Base-by-base conservation (phyloP, 2,888 invertebrate genomes). In the Ophion ellenae region DNA sequence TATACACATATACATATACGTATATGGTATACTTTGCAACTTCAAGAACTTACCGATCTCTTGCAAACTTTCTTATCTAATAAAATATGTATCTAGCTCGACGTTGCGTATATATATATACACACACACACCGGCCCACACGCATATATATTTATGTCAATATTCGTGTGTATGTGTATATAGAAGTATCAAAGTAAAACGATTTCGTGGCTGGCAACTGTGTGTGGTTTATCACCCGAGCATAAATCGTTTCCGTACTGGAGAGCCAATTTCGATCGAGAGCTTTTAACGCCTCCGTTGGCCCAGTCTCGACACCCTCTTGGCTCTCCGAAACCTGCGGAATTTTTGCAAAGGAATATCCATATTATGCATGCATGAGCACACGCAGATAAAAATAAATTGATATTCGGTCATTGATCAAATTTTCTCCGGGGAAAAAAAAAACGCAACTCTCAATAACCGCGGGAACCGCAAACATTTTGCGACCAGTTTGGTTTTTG, bases 41-140 rank as follows among this genome's bases (percentile, higher is more conserved):
- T 32, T 70, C 64, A 74, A 81, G 71, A 64, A 32, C 61, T 70
- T 81, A 70, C 57, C 59, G 78, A 67, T 70, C 36, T 75, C 63
- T 75, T 59, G 20, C 64, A 45, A 59, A 36, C n/a, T 63, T 81
- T 84, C 80, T 84, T 87, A 86, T 87, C 79, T 28, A 76, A 81
- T 83, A 83, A 81, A 85, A 87, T 73, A 83, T 84, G 79, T 76
- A 82, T 71, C 76, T 76, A 47, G 70, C 17, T 66, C 57, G 76
- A 36, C 75, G 4, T 36, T 36, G n/a, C 57, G 28, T 53, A 36
- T 66, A 11, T 28, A 75, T 47, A 45, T 53, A 63, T 47, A 53
- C 32, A 53, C 7, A n/a, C 11, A 47, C 20, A 59, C 40, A 67
- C 10, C 24, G 24, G 24, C 24, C 24, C 24, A 1, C 24, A 24